phyloP scores from a whole-genome alignment of 2,888 invertebrate genomes.

The Epinotia demarniana region DNA sequence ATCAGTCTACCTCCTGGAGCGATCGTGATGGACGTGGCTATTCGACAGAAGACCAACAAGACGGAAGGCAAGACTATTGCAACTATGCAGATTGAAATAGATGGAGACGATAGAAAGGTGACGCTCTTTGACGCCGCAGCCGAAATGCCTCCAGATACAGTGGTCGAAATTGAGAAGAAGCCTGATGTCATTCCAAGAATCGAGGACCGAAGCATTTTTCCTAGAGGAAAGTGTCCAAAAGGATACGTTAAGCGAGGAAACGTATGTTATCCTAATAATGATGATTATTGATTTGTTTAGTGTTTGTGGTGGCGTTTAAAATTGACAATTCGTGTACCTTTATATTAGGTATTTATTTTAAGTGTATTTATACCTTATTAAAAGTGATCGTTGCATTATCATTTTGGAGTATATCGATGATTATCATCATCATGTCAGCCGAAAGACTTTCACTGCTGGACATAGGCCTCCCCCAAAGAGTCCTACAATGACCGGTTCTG shows the following conservation, averaged over 20 bases:
- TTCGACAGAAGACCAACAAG: conserved; percentile 47
- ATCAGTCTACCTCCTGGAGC: conserved; percentile 49
- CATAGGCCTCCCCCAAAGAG: too few species aligned
- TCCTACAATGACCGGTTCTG: too few species aligned
- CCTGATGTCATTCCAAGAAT: conserved; percentile 42
- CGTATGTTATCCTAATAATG: conserved; percentile 54
- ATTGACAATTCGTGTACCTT: background rate
- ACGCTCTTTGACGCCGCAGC: conserved; percentile 32
- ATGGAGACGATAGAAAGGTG: conserved; percentile 37
- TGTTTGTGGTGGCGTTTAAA: background rate
- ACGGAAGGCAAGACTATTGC: conserved; percentile 33
- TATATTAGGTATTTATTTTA: conserved; percentile 3
- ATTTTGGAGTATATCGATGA: too few species aligned
- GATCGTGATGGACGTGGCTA: conserved; percentile 49
- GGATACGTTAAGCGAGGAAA: conserved; percentile 52
- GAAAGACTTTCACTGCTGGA: too few species aligned
- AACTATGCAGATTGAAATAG: conserved; percentile 48
- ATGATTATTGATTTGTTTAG: conserved; percentile 41
- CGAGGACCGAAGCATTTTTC: conserved; percentile 50
- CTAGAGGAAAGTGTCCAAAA: conserved; percentile 50
- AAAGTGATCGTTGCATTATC: too few species aligned
- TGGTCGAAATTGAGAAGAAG: conserved; percentile 15
- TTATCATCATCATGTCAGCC: too few species aligned
- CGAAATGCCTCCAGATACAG: conserved; percentile 35
- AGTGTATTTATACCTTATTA: background rate